These are phyloP conservation scores for Martes martes DNA, from an alignment of 2,113 vertebrate species.

Conservation along the genomic window DNA sequence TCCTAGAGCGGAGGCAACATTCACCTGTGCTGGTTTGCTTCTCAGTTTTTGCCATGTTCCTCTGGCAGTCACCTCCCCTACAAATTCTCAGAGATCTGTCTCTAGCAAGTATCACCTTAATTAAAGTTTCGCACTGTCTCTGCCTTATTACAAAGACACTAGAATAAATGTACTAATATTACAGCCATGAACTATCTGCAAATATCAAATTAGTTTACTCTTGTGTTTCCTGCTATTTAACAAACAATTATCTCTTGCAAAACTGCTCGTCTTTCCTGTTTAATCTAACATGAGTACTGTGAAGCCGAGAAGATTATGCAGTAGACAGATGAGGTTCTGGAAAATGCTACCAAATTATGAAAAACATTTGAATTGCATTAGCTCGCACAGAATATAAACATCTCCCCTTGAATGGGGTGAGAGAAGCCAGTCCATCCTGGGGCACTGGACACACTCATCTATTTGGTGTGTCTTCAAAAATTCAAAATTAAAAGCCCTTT, in stretches of 20 bases:
- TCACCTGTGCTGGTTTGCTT: not conserved
- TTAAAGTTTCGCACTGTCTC: constrained; percentile 38
- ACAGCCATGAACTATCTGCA: constrained; percentile 30
- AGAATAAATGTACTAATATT: constrained; percentile 30
- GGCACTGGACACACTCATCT: not conserved
- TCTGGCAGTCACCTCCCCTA: not conserved
- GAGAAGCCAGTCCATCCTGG: not conserved
- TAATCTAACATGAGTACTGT: constrained; percentile 57
- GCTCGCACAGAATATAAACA: not conserved
- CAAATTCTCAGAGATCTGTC: not conserved
- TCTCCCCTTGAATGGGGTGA: not conserved
- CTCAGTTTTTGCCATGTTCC: not conserved
- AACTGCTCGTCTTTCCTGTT: constrained; percentile 21
- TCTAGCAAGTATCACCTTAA: not conserved
- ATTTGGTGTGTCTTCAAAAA: not conserved
- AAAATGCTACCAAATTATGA: constrained; percentile 25
- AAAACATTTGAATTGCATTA: constrained; percentile 50
- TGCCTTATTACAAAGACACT: constrained; percentile 29
- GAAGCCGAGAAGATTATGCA: constrained; percentile 26
- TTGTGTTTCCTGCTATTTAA: constrained; percentile 67
- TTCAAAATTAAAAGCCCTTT: not conserved
- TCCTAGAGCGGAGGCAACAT: not conserved
- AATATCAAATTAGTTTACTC: constrained; percentile 72
- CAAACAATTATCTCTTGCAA: constrained; percentile 50
- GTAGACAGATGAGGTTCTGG: constrained; percentile 22